A percentile compares a stretch with the other conserved stretches of the same genome.
phyloP scores from a whole-genome alignment of 1,140 invertebrate species.

The Mycetomoellerius zeteki region DNA sequence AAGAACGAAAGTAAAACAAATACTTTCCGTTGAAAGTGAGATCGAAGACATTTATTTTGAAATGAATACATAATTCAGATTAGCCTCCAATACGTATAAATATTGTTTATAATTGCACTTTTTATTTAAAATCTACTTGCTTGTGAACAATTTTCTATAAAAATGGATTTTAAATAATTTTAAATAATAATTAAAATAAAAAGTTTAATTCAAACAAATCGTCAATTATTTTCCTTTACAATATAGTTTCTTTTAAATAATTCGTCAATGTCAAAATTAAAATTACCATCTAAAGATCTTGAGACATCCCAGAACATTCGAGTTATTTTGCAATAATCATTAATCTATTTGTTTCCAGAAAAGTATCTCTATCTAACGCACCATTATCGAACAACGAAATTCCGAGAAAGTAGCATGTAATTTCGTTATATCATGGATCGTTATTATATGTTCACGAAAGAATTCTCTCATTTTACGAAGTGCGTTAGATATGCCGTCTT shows the following conservation, averaged over 20 bases:
- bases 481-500: conserved; percentile 7
- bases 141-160: not conserved
- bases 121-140: not conserved
- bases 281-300: not conserved
- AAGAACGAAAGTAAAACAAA: not conserved
- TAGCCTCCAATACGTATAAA: not conserved
- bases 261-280: not conserved
- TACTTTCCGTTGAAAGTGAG: not conserved
- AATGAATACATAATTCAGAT: not conserved
- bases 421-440: not conserved
- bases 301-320: not conserved
- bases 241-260: not conserved
- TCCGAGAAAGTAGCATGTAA: not conserved
- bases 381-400: conserved; percentile 25
- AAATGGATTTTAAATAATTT: not conserved
- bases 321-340: not conserved
- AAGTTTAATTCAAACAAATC: not conserved
- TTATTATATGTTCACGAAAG: conserved; percentile 23
- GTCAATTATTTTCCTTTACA: not conserved
- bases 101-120: not conserved
- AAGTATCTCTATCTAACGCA: not conserved
- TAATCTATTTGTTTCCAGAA: not conserved
- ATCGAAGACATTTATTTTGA: not conserved
- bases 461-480: conserved; percentile 13
- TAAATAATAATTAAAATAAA: too few species aligned